phyloP scores from a whole-genome alignment of 2,113 vertebrate genomes.

The Plecotus auritus region DNA sequence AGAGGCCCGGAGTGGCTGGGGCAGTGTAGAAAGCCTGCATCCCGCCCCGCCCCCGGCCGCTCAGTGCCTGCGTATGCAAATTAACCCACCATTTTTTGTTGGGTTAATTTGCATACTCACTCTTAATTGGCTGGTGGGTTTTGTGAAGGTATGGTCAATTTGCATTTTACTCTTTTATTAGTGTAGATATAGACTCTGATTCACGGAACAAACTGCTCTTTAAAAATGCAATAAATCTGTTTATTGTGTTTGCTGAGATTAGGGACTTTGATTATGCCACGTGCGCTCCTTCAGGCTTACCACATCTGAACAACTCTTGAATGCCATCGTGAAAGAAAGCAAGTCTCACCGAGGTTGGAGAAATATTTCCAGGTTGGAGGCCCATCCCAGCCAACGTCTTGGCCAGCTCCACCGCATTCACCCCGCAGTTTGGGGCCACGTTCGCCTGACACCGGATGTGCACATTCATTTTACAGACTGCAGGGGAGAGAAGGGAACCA shows the following conservation, averaged over 20 bases:
- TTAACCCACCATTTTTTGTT: too few relatives aligned
- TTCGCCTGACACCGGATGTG: slow-evolving; percentile 96
- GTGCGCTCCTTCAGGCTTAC: not conserved
- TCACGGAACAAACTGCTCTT: not conserved
- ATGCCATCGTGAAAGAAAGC: fast-evolving
- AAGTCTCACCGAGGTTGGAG: slow-evolving; percentile 83
- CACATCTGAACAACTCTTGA: not conserved
- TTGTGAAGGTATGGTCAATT: too few relatives aligned
- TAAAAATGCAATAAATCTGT: not conserved
- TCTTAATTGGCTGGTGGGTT: too few relatives aligned
- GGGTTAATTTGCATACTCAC: too few relatives aligned
- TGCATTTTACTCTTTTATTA: too few relatives aligned
- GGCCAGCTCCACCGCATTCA: slow-evolving; percentile 93
- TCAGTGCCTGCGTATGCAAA: too few relatives aligned
- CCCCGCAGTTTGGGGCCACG: slow-evolving; percentile 94
- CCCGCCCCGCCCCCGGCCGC: too few relatives aligned
- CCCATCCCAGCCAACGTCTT: slow-evolving; percentile 96
- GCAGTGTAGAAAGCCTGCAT: too few relatives aligned
- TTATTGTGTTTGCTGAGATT: not conserved
- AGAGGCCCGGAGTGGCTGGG: too few relatives aligned
- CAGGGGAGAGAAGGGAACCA: not conserved
- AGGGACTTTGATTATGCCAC: not conserved
- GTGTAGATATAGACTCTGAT: not conserved
- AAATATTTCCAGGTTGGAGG: slow-evolving; percentile 89
- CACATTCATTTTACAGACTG: slow-evolving; percentile 98